Percentiles rank a stretch among this genome's conserved stretches.
These are phyloP conservation scores for Patella pellucida DNA, from an alignment of 2,888 invertebrate species.

Conservation along the genomic window DNA sequence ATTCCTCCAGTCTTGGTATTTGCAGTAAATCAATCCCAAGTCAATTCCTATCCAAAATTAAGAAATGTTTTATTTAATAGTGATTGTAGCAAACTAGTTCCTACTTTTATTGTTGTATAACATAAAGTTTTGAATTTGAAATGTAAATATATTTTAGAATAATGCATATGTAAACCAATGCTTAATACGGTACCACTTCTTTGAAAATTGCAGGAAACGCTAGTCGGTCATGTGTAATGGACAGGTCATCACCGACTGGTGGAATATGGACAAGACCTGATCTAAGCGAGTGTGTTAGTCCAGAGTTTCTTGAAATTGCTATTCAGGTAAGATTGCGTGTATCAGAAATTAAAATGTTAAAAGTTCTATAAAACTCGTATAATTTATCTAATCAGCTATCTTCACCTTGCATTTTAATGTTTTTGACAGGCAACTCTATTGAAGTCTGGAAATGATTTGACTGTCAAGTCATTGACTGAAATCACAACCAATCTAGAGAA, in stretches of 20 bases:
- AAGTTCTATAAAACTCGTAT: too few species aligned
- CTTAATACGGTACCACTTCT: not conserved
- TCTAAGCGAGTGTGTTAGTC: slow-evolving; percentile 47
- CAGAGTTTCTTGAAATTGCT: slow-evolving; percentile 35
- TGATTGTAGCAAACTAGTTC: too few species aligned
- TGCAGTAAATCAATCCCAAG: too few species aligned
- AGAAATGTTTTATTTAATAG: too few species aligned
- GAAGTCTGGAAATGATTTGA: not conserved
- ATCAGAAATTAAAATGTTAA: too few species aligned
- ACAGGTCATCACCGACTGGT: slow-evolving; percentile 32
- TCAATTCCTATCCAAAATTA: too few species aligned
- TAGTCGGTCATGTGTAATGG: slow-evolving; percentile 37
- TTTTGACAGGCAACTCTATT: slow-evolving; percentile 10
- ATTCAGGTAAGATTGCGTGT: slow-evolving; percentile 28
- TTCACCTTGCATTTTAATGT: not conserved
- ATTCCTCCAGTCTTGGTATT: too few species aligned
- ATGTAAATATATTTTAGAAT: too few species aligned
- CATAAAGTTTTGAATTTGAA: too few species aligned
- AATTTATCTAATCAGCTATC: too few species aligned
- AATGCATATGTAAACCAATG: too few species aligned
- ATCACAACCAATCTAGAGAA: slow-evolving; percentile 34
- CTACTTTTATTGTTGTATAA: too few species aligned
- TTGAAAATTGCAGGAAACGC: slow-evolving; percentile 37
- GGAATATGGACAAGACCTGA: slow-evolving; percentile 45
- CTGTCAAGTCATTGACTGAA: slow-evolving; percentile 24